Percentiles rank a stretch among this genome's conserved stretches.
Evolutionary conservation across 2,113 vertebrate species (phyloP).

Genomic region (Tiliqua scincoides): DNA sequence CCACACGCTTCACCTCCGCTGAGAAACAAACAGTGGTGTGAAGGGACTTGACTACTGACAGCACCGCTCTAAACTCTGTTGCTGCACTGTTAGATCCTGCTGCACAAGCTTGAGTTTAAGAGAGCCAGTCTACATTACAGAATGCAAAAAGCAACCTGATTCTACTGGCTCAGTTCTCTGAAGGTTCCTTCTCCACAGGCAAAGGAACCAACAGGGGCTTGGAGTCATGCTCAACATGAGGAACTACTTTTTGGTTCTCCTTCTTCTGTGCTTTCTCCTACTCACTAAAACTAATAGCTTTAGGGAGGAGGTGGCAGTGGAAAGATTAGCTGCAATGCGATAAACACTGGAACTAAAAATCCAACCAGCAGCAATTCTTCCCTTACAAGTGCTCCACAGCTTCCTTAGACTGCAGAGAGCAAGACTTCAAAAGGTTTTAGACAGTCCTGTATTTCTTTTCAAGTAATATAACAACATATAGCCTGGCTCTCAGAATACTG

Average conservation of each 20-base stretch:
- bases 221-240: background rate
- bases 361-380: background rate
- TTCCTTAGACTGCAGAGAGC: background rate
- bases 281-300: background rate
- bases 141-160: background rate
- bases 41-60: slow-evolving; percentile 32
- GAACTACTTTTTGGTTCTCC: background rate
- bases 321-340: background rate
- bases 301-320: too few relatives aligned
- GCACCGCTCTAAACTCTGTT: background rate
- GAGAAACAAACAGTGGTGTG: slow-evolving; percentile 45
- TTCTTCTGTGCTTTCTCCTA: background rate
- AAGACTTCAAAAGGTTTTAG: background rate
- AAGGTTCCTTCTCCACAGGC: background rate
- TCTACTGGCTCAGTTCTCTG: background rate
- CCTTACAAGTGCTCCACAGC: background rate
- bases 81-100: background rate
- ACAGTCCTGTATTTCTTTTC: background rate
- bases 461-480: background rate
- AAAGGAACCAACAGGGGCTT: background rate
- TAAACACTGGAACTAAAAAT: background rate
- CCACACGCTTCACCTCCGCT: slow-evolving; percentile 98
- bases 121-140: too few relatives aligned
- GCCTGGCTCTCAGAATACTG: background rate
- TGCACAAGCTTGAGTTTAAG: too few relatives aligned